Evolutionary conservation across 64 coral and sea anemone species (phyloP).

Genomic region (Montipora sp.): DNA sequence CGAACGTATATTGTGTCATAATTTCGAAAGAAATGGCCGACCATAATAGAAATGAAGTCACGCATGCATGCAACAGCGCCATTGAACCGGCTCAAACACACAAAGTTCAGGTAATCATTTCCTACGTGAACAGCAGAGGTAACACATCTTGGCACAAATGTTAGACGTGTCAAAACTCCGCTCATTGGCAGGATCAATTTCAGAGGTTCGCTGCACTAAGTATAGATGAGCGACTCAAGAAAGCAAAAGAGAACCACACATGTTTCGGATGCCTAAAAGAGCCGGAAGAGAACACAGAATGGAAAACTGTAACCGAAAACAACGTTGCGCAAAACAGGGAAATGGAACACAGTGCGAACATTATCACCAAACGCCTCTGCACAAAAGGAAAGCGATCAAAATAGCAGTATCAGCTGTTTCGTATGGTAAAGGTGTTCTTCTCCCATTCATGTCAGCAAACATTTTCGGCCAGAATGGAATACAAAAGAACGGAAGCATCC

Average conservation of each 20-base stretch:
- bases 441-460: conserved; percentile 15
- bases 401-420: background rate
- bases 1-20: too few relatives aligned
- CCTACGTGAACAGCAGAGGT: background rate
- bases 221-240: background rate
- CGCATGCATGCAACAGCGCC: conserved; percentile 41
- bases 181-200: conserved; percentile 8
- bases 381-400: background rate
- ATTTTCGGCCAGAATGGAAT: conserved; percentile 2
- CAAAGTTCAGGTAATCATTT: background rate
- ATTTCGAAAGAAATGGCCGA: too few relatives aligned
- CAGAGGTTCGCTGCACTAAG: background rate
- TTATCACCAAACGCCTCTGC: conserved; percentile 10
- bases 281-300: conserved; percentile 44
- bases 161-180: background rate
- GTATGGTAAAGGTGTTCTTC: background rate
- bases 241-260: background rate
- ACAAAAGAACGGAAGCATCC: conserved; percentile 22
- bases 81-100: background rate
- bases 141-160: conserved; percentile 4
- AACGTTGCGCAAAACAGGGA: conserved; percentile 10
- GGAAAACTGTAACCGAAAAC: conserved; percentile 47
- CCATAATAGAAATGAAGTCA: too few relatives aligned
- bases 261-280: conserved; percentile 34
- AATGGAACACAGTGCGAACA: conserved; percentile 4